Conservation (phyloP, 2,797 vertebrate genomes). For the Chelonia mydas region DNA sequence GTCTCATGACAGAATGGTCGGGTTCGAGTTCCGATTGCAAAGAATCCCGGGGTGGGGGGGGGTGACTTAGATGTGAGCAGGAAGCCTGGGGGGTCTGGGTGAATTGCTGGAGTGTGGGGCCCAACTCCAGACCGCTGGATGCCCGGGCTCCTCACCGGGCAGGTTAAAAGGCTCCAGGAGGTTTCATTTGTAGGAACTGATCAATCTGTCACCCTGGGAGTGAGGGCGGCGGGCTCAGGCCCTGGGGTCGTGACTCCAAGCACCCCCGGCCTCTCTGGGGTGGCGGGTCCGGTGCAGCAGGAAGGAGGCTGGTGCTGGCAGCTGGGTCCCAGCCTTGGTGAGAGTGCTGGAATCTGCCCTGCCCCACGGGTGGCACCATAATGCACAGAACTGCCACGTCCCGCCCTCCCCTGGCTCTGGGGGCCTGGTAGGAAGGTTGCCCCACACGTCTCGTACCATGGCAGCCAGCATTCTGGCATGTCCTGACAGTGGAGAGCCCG, state of each 20-base stretch:
- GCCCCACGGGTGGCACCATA: too few species aligned
- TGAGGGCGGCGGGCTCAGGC: neutral
- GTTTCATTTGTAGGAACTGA: slow-evolving; percentile 16
- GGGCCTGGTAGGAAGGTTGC: too few species aligned
- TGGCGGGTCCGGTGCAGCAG: too few species aligned
- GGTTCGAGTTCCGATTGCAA: neutral
- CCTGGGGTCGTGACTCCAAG: neutral
- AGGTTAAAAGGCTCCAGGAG: slow-evolving; percentile 22
- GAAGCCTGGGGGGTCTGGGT: neutral
- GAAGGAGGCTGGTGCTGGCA: too few species aligned
- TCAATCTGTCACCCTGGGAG: neutral
- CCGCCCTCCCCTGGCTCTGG: too few species aligned
- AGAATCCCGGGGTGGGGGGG: too few species aligned
- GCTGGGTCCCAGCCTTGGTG: neutral
- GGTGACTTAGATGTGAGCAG: neutral
- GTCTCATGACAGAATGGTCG: too few species aligned
- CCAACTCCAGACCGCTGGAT: neutral
- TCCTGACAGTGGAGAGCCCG: neutral
- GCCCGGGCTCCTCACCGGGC: neutral
- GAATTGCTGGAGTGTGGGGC: neutral
- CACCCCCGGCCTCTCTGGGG: too few species aligned
- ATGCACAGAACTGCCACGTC: too few species aligned
- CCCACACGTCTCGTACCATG: too few species aligned
- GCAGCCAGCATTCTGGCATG: neutral
- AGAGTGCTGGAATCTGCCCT: too few species aligned